Base-by-base conservation (phyloP, 2,113 vertebrate species). In the Monarcha castaneiventris region DNA sequence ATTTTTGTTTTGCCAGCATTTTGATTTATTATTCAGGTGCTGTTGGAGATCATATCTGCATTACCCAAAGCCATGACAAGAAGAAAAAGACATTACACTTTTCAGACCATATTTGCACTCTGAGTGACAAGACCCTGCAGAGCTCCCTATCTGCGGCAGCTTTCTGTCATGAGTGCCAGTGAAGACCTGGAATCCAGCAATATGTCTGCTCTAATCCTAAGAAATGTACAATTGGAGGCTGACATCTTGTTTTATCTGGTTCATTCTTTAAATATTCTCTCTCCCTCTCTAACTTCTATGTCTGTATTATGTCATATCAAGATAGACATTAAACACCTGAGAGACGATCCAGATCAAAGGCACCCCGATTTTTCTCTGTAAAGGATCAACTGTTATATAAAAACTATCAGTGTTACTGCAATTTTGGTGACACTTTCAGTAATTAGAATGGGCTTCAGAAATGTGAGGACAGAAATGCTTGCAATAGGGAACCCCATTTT, bases 211-310 rank as follows among this genome's bases (percentile, higher is more conserved):
- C 30, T 71, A 88, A 77, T 93, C 55, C 48, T 76, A 44, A 86
- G 48, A 93, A 89, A 93, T 37, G 39, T 83, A 27, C 23, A 54
- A 17, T 7, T 73, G 48, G 25, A 71, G 48, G 48, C 58, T 96
- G 87, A 84, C 92, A 90, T 88, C 68, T 93, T 93, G 59, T 93
- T 95, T 84, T 83, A 81, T 93, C 88, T 81, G 44, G 43, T 88
- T 96, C 56, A 44, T 80, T 80, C 68, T 94, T 93, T 82, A 85
- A 85, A 80, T 89, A 92, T 56, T 33, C 75, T 86, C 51, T 59
- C 56, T 59, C 55, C 75, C 51, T 84, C 37, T 91, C 71, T 73
- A 32, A 41, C 58, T 68, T 63, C 30, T 59, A 0, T 54, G 20
- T 39, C 81, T 94, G 72, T 4, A 16, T 92, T 83, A 33, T 85